Evolutionary conservation across 23 tunicate genomes (phyloP), one percentile per base, ranked within the genome.

Genomic region (Diplosoma virens): DNA sequence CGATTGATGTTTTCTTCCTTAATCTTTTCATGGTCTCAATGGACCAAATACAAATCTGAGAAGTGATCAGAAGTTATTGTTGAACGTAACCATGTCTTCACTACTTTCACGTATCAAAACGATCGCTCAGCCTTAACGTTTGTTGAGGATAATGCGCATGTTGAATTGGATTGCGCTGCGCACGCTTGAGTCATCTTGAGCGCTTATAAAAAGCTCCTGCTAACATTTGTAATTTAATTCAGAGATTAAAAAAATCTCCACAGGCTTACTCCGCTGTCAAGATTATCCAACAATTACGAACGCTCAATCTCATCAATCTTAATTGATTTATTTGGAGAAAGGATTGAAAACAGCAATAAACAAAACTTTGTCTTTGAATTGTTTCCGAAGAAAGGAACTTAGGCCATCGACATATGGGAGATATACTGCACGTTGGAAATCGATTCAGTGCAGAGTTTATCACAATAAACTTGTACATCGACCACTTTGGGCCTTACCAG

Each of bases 111-210:
- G 36, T 28, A 65, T n/a, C 36, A 65, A 65, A 65, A 72, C 37
- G 54, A 73, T 30, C 84, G 27, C 26, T 75, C 66, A 45, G 61
- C 80, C 79, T 36, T 37, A 46, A 36, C 56, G 3, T 80, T 72
- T 35, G 33, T 70, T 70, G 80, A 54, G 27, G 23, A 30, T 37
- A 41, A 65, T 11, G 71, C 37, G 14, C 71, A 65, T 26, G 37
- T 5, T 65, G 71, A 25, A 5, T 65, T 65, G 71, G 71, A 25
- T 65, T 65, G 71, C 37, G 9, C 16, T 65, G 36, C 36, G 71
- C 37, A 65, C 71, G 35, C 71, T 25, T 65, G 35, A 36, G 36
- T 65, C 26, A 28, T 25, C 71, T 65, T 65, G 6, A 65, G 6
- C 76, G 28, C 76, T 35, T 21, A 35, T 11, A 70, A 35, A 25